phyloP scores from a whole-genome alignment of 2,797 vertebrate genomes.

The Potorous gilbertii region DNA sequence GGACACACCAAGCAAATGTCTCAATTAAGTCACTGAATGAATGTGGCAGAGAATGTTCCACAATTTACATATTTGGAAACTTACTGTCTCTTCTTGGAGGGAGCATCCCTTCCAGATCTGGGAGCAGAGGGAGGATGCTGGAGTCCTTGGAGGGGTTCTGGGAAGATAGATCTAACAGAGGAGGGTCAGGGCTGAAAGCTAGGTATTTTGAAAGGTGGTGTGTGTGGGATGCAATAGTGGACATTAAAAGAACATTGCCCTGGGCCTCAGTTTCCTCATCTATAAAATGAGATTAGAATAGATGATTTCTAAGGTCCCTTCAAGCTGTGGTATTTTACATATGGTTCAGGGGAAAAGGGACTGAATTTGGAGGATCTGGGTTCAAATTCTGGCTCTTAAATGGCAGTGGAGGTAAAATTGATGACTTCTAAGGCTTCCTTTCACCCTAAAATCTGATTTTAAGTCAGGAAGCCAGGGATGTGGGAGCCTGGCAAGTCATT shows the following conservation, averaged over 20 bases:
- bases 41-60: neutral
- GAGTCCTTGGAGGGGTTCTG: neutral
- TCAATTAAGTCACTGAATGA: neutral
- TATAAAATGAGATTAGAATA: neutral
- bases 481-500: neutral
- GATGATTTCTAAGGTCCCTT: neutral
- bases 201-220: neutral
- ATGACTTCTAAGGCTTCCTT: neutral
- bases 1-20: conserved; percentile 17
- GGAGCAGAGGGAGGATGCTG: neutral
- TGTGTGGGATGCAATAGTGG: neutral
- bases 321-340: neutral
- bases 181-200: neutral
- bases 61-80: neutral
- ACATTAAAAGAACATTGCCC: neutral
- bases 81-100: neutral
- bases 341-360: neutral
- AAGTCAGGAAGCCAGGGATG: neutral
- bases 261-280: neutral
- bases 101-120: neutral
- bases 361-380: neutral
- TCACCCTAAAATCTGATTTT: neutral
- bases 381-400: neutral
- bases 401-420: neutral
- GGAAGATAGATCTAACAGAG: neutral